These are phyloP conservation scores for Scatophagus argus DNA, from an alignment of 2,113 vertebrate genomes.

Conservation along the genomic window DNA sequence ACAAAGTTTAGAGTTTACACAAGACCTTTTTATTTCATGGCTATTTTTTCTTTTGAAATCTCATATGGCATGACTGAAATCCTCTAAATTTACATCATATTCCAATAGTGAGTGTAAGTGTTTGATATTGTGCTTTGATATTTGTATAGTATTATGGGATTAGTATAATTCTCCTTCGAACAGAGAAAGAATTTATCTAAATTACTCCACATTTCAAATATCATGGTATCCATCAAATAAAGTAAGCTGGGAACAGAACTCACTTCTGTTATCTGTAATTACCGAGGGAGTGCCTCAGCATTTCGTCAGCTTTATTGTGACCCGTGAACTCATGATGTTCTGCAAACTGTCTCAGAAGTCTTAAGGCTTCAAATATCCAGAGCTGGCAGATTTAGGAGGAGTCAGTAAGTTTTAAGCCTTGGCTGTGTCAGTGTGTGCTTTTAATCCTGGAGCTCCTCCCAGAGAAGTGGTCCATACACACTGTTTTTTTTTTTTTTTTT, in stretches of 20 bases:
- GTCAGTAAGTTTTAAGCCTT: conserved; percentile 53
- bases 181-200: background rate
- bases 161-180: conserved; percentile 27
- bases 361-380: conserved; percentile 40
- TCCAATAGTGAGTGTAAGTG: background rate
- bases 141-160: conserved; percentile 17
- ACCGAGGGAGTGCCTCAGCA: conserved; percentile 23
- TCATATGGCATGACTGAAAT: background rate
- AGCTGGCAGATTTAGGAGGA: conserved; percentile 54
- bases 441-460: conserved; percentile 58
- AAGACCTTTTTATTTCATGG: background rate
- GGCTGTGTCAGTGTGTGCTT: conserved; percentile 45
- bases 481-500: conserved; percentile 20
- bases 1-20: background rate
- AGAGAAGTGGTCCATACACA: conserved; percentile 1
- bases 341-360: conserved; percentile 49
- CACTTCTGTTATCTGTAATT: conserved; percentile 49
- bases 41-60: background rate
- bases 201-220: conserved; percentile 16
- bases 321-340: conserved; percentile 47
- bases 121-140: conserved; percentile 31
- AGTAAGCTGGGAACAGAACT: conserved; percentile 2
- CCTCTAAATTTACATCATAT: conserved; percentile 1
- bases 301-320: conserved; percentile 57
- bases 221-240: conserved; percentile 21